Evolutionary conservation across 2,888 invertebrate species (phyloP), one percentile per base, ranked within the genome.

Genomic region (Trichacis sp.): DNA sequence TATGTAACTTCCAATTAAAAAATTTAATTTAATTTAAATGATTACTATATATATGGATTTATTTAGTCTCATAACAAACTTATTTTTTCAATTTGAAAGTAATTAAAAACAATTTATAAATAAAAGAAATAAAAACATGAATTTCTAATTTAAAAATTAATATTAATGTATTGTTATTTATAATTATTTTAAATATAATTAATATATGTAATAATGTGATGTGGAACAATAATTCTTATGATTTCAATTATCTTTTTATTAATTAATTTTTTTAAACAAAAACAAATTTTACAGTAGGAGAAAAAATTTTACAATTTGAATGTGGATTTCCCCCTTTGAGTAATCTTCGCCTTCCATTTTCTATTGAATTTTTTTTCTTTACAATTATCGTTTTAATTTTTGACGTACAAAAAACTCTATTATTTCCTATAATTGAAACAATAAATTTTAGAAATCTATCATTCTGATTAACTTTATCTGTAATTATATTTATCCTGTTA

Each of bases 1-100:
- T 88, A 88, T 87, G 88, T 90, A 87, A 89, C 84, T 90, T 90
- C 90, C 90, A 90, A 90, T 90, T 87, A 90, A 88, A 88, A 87
- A 84, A 88, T 86, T 87, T 89, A 71, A 87, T 84, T 67, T 68
- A 71, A 74, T 78, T 68, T 88, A 86, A n/a, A n/a, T n/a, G n/a
- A n/a, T n/a, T n/a, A n/a, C n/a, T n/a, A 87, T 38, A 84, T 86
- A 65, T 78, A 88, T 42, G 54, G 89, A 88, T 46, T 64, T 59
- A 59, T 59, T 55, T 64, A 64, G 48, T 64, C 59, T 64, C 59
- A 60, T 19, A 17, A 56, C 59, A 64, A 64, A 42, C 58, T 55
- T 64, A 59, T 64, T 57, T 54, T 64, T 64, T 64, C 64, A 64
- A 30, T 59, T 55, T 59, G 59, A 57, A 64, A 57, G 47, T 67